A percentile compares a stretch with the other conserved stretches of the same genome.
These are phyloP conservation scores for Oncopeltus fasciatus DNA, from an alignment of 1,140 invertebrate species.

Conservation along the genomic window DNA sequence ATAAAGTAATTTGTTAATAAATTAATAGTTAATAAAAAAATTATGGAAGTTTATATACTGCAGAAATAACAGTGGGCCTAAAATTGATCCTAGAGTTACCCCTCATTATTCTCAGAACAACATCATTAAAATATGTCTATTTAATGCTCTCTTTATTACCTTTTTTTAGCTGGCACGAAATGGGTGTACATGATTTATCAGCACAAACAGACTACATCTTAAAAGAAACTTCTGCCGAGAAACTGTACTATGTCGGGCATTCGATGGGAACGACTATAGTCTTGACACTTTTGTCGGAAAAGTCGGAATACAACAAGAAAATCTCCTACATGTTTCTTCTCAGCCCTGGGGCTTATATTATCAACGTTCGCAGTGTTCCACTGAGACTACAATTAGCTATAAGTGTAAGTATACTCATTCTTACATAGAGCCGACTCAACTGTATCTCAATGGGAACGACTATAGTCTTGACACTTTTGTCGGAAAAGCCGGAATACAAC, in stretches of 20 bases:
- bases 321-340: neutral
- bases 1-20: too few species aligned
- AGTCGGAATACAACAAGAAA: neutral
- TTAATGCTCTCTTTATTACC: conserved; percentile 1
- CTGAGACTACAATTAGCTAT: too few species aligned
- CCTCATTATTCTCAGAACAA: too few species aligned
- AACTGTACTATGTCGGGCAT: conserved; percentile 39
- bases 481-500: neutral
- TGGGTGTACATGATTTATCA: conserved; percentile 49
- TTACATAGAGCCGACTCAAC: too few species aligned
- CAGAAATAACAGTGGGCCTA: too few species aligned
- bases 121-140: neutral
- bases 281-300: neutral
- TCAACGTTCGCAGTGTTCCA: too few species aligned
- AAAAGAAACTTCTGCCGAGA: conserved; percentile 33
- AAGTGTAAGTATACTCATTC: too few species aligned
- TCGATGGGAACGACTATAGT: conserved; percentile 38
- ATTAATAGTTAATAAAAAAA: too few species aligned
- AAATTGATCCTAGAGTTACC: too few species aligned
- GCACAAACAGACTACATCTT: conserved; percentile 49
- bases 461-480: neutral
- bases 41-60: too few species aligned
- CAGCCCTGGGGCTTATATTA: neutral
- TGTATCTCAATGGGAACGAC: conserved; percentile 42
- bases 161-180: conserved; percentile 42